Base-by-base conservation (phyloP, 2,888 invertebrate species). In the Chymomyza fuscimana region DNA sequence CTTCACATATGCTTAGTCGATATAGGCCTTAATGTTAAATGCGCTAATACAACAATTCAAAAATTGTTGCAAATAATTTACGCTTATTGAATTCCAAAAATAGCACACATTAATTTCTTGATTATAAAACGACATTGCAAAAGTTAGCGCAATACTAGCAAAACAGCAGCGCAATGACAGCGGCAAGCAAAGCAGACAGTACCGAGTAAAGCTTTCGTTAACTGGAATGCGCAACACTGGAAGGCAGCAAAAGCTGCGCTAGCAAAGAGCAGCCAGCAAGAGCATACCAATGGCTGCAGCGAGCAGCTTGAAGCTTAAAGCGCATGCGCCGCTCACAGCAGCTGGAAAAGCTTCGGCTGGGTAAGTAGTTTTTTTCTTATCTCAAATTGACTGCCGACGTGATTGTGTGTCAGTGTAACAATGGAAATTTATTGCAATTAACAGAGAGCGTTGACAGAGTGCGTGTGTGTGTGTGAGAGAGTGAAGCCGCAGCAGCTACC, bases 321-420 rank as follows among this genome's bases (percentile, higher is more conserved):
- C 40, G 40, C 59, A 51, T 46, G 52, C n/a, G 22, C 50, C 12
- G 46, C 46, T 46, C 19, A 12, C 9, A 58, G 51, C 46, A 7
- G 50, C 56, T 19, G 52, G 22, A 63, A 61, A 61, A 22, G 63
- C 63, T 46, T 46, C n/a, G 25, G 19, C 50, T 63, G 36, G 40
- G 46, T 25, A 15, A 59, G 25, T 58, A 25, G 32, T 40, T 32
- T 32, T 40, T 46, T 46, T 46, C 12, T 46, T 46, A 46, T 5
- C 12, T 46, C 12, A 7, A 4, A 46, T 4, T 7, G 16, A n/a
- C 52, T 19, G 16, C 54, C 22, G 46, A 36, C 29, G 58, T 9
- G 64, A 79, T 89, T 89, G 65, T 90, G 80, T 90, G 90, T 90
- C 90, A 90, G 86, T 90, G 89, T 90, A 88, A 89, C 90, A 90